These are phyloP conservation scores for Masnerella sp. DNA, from an alignment of 2,888 invertebrate species.

Conservation along the genomic window DNA sequence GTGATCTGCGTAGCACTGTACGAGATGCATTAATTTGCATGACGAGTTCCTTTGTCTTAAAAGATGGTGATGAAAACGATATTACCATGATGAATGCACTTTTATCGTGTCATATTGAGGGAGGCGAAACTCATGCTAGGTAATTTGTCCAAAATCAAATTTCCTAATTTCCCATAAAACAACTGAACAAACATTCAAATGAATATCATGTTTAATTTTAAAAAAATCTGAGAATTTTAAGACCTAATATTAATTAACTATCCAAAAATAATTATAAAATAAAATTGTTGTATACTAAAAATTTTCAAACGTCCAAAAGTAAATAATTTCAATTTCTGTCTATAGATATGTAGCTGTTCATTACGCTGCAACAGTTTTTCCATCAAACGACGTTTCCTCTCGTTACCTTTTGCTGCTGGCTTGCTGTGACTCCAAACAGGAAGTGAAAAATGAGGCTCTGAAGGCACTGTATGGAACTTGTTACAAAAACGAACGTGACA, in stretches of 20 bases:
- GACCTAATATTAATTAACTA: too few relatives aligned
- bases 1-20: conserved; percentile 70
- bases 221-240: too few relatives aligned
- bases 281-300: too few relatives aligned
- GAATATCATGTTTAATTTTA: too few relatives aligned
- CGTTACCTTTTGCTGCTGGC: conserved; percentile 89
- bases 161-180: too few relatives aligned
- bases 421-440: conserved; percentile 89
- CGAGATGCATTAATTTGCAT: conserved; percentile 73
- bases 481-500: conserved; percentile 69
- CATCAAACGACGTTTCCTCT: conserved; percentile 88
- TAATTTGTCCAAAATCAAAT: too few relatives aligned
- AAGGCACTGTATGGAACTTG: conserved; percentile 87
- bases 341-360: conserved; percentile 87
- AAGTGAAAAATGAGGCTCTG: conserved; percentile 85
- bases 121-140: conserved; percentile 82
- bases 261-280: too few relatives aligned
- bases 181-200: too few relatives aligned
- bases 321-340: too few relatives aligned
- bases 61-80: conserved; percentile 70
- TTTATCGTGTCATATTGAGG: conserved; percentile 86
- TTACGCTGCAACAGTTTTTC: conserved; percentile 89
- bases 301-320: too few relatives aligned
- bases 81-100: conserved; percentile 82
- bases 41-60: conserved; percentile 73